Base-by-base conservation (phyloP, 1,140 invertebrate genomes). In the Dreissena polymorpha region DNA sequence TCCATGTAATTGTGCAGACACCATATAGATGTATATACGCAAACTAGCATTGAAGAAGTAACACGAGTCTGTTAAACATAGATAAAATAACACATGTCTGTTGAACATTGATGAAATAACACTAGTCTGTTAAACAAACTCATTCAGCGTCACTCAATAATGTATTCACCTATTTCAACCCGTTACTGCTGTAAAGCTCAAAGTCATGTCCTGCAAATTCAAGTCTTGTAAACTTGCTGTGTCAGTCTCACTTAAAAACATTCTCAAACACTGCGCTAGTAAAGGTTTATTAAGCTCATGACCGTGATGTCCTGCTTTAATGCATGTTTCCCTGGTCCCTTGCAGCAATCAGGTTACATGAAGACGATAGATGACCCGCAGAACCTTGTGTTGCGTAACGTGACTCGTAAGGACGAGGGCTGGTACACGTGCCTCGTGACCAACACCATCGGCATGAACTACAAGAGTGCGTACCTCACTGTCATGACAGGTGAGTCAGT, bases 361-460 rank as follows among this genome's bases (percentile, higher is more conserved):
- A 85, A 86, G 23, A 90, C 86, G 6, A 91, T 83, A 14, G 73
- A 76, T 25, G 81, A 96, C 86, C 95, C 95, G 0, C 95, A 98
- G 92, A 91, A 96, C 16, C 92, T 98, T 12, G 94, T 95, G 10
- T 89, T 99, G 23, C 93, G 94, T 67, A 98, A 99, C 90, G 96
- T 98, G 0, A 98, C 97, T 0, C 94, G 96, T 79, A 95, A 96
- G 53, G 96, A 98, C 88, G 96, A 97, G 91, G 98, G 97, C 0
- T 98, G 96, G 96, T 99, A 99, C 90, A 96, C 96, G 0, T 99
- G 98, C 90, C 94, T 98, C 8, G 97, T 96, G 0, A 94, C 95
- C 6, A 99, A 97, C 91, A 95, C 94, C 57, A 93, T 98, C 16
- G 98, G 98, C 0, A 94, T 94, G 39, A 95, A 95, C 0, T 95